Conservation (phyloP, 2,113 vertebrate species). For the Lepisosteus oculatus region DNA sequence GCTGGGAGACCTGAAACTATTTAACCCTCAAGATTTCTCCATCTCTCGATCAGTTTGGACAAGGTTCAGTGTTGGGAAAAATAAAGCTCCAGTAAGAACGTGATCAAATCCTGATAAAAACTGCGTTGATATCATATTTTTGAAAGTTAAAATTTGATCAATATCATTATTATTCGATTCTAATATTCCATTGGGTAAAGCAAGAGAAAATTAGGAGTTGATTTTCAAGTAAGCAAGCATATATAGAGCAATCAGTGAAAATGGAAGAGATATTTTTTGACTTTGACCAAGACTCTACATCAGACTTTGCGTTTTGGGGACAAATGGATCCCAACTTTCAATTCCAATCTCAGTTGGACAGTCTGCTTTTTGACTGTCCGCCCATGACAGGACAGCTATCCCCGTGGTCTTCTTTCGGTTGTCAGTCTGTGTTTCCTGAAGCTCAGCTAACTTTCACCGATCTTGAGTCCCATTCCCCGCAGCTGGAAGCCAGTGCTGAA, state of each 20-base stretch:
- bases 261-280: slow-evolving; percentile 64
- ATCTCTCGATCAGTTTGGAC: slow-evolving; percentile 20
- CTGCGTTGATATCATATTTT: too few species aligned
- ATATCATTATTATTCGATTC: neutral
- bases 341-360: slow-evolving; percentile 55
- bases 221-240: too few species aligned
- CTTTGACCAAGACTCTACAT: slow-evolving; percentile 53
- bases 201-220: too few species aligned
- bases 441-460: slow-evolving; percentile 49
- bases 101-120: too few species aligned
- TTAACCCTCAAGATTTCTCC: slow-evolving; percentile 52
- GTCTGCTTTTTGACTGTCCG: slow-evolving; percentile 50
- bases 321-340: slow-evolving; percentile 44
- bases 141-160: neutral
- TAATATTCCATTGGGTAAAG: too few species aligned
- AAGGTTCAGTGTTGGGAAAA: too few species aligned
- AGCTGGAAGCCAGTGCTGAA: slow-evolving; percentile 46
- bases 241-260: neutral
- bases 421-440: slow-evolving; percentile 51
- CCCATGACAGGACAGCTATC: slow-evolving; percentile 38
- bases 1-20: slow-evolving; percentile 51
- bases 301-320: slow-evolving; percentile 64
- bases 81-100: too few species aligned
- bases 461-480: slow-evolving; percentile 43
- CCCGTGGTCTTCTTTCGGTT: slow-evolving; percentile 44